Evolutionary conservation across 1,140 invertebrate species (phyloP).

Genomic region (Leptinotarsa lineolata): DNA sequence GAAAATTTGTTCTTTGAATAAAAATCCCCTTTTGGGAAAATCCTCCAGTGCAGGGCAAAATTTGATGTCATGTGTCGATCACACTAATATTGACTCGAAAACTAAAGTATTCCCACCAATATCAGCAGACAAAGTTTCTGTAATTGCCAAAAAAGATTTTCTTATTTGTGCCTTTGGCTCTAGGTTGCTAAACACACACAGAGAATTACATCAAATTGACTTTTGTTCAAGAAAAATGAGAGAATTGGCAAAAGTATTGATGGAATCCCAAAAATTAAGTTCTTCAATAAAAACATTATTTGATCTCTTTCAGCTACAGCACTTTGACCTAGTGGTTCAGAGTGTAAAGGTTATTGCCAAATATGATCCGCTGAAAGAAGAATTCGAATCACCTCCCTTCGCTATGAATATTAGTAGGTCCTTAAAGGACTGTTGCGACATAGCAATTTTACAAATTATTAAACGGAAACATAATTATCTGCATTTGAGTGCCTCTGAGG

Average conservation of each 20-base stretch:
- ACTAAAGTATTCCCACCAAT: constrained; percentile 39
- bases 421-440: constrained; percentile 42
- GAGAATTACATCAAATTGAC: constrained; percentile 36
- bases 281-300: constrained; percentile 30
- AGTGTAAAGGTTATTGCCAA: constrained; percentile 32
- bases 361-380: constrained; percentile 32
- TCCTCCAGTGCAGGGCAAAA: not conserved
- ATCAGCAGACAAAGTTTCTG: constrained; percentile 39
- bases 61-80: constrained; percentile 21
- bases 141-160: constrained; percentile 40
- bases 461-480: constrained; percentile 11
- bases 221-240: constrained; percentile 40
- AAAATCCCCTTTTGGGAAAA: not conserved
- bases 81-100: constrained; percentile 18
- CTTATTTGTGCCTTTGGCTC: constrained; percentile 39
- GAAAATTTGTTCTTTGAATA: not conserved
- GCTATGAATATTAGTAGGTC: constrained; percentile 40
- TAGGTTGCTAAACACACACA: constrained; percentile 33
- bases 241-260: constrained; percentile 37
- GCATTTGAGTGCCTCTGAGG: constrained; percentile 28
- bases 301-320: constrained; percentile 34
- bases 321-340: constrained; percentile 32
- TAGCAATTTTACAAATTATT: constrained; percentile 29
- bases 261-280: constrained; percentile 34
- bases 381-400: constrained; percentile 35